These are phyloP conservation scores for Sinohyriopsis cumingii DNA, from an alignment of 2,888 invertebrate genomes.

Conservation along the genomic window DNA sequence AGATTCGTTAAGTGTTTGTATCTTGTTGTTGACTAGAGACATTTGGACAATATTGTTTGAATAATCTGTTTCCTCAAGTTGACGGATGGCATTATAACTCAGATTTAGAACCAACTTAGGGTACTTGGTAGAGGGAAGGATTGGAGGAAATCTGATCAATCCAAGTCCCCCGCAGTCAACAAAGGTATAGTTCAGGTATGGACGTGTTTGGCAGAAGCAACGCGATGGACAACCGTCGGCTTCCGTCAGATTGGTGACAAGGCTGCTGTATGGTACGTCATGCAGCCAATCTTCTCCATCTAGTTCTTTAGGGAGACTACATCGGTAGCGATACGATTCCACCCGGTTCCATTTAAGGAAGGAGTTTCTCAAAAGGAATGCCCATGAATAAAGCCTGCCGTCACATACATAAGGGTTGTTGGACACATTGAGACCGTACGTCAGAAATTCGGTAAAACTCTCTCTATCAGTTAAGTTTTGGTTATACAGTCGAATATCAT, in stretches of 20 bases:
- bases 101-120: too few relatives aligned
- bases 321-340: conserved; percentile 30
- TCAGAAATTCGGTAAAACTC: conserved; percentile 9
- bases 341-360: conserved; percentile 29
- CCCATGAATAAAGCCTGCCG: conserved; percentile 24
- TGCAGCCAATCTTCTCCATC: conserved; percentile 34
- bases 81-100: too few relatives aligned
- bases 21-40: too few relatives aligned
- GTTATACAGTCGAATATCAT: conserved; percentile 12
- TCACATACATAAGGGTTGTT: conserved; percentile 39
- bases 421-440: conserved; percentile 23
- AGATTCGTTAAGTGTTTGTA: too few relatives aligned
- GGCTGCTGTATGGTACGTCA: conserved; percentile 22
- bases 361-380: conserved; percentile 16
- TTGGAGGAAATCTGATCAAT: too few relatives aligned
- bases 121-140: too few relatives aligned
- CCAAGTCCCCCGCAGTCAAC: too few relatives aligned
- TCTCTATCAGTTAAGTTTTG: not conserved
- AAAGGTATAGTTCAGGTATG: conserved; percentile 8
- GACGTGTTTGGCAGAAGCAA: conserved; percentile 40
- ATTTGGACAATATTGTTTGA: too few relatives aligned
- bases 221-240: conserved; percentile 20
- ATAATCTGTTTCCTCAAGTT: too few relatives aligned
- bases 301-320: conserved; percentile 20
- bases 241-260: conserved; percentile 32